Base-by-base conservation (phyloP, 2,888 invertebrate genomes). In the Halictus ligatus region DNA sequence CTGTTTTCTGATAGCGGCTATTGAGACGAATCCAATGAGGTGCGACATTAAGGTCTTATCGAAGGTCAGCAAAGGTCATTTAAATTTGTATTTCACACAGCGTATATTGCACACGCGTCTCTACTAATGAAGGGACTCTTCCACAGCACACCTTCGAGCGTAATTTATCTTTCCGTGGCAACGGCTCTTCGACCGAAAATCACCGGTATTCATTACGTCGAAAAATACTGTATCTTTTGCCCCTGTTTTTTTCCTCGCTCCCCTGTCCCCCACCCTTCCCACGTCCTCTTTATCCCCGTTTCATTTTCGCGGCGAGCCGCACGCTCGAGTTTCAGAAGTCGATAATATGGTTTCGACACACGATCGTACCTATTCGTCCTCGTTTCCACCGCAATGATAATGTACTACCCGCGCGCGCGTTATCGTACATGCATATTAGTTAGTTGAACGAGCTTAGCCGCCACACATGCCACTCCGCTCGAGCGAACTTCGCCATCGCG, bases 291-390 rank as follows among this genome's bases (percentile, higher is more conserved):
- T 29, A 8, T 21, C 67, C 5, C 18, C 18, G 1, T 35, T 64
- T 64, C 67, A 21, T 67, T 67, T 35, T 35, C 35, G 35, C 2
- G 67, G 35, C 67, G 35, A 67, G 29, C 73, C 35, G 15, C 58
- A 25, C 43, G n/a, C 64, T 48, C 77, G 79, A 77, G 77, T 86
- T 87, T 72, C 48, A 58, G 71, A 75, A 78, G 83, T 80, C 87
- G 87, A 87, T 87, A 87, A 83, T 74, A 72, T 78, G 72, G 83
- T 83, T 81, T 87, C 83, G 83, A 87, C 87, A 71, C 83, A 83
- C 87, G 87, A 87, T 87, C 87, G 78, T 81, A 87, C 83, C 87
- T 87, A 87, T 86, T 89, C 82, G 84, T 89, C 86, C 82, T 89
- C 84, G 58, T 89, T 88, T 82, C 81, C 84, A 77, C 60, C 75